Evolutionary conservation across 2,797 vertebrate species (phyloP).

Genomic region (Eremophila alpestris): DNA sequence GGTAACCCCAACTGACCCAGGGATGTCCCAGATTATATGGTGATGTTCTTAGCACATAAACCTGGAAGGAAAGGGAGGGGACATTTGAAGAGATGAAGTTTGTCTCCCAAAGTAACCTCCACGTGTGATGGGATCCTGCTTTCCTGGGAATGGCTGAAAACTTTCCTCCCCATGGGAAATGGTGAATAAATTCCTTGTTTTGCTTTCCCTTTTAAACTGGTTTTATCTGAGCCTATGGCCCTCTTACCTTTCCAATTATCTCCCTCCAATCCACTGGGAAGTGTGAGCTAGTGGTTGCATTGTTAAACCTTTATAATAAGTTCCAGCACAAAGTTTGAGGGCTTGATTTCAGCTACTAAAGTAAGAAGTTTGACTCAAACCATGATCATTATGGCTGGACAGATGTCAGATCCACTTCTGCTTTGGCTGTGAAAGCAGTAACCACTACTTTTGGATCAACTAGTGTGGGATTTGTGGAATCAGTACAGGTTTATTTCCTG

Average conservation of each 20-base stretch:
- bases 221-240: background rate
- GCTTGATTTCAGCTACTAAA: background rate
- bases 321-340: background rate
- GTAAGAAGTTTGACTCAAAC: background rate
- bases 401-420: background rate
- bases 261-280: background rate
- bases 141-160: background rate
- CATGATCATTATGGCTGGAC: background rate
- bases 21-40: background rate
- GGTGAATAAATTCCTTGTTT: background rate
- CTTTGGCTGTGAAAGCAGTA: background rate
- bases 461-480: background rate
- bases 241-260: background rate
- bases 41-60: background rate
- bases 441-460: background rate
- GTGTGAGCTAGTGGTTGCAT: rapidly evolving
- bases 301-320: background rate
- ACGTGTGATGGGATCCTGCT: background rate
- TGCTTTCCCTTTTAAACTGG: background rate
- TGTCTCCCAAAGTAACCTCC: background rate
- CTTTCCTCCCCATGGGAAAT: background rate
- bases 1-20: background rate
- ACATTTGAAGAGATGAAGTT: background rate
- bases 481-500: background rate
- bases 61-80: background rate